Conservation (phyloP, 2,888 invertebrate genomes). For the Ophion obscuratus region DNA sequence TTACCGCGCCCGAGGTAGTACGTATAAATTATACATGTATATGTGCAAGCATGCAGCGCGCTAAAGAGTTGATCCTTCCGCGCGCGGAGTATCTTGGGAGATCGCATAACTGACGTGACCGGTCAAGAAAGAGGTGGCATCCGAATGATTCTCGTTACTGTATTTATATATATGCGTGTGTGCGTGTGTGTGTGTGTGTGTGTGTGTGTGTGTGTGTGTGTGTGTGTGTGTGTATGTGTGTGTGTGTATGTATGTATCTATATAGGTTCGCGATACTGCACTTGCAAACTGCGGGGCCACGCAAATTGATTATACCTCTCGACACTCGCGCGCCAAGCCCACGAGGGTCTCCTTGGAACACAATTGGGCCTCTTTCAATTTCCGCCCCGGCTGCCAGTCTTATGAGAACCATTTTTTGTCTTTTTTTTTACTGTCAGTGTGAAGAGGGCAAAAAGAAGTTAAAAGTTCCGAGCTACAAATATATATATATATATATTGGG, state of each 20-base stretch:
- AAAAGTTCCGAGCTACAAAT: background rate
- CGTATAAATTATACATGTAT: constrained; percentile 12
- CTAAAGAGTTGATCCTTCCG: constrained; percentile 47
- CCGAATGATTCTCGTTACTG: constrained; percentile 60
- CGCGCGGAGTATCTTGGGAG: constrained; percentile 44
- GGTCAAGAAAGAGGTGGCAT: constrained; percentile 54
- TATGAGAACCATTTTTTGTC: constrained; percentile 8
- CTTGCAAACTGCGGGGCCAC: constrained; percentile 36
- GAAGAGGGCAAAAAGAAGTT: background rate
- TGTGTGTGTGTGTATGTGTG: background rate
- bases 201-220: background rate
- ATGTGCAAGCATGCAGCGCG: constrained; percentile 14
- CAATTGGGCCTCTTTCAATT: constrained; percentile 42
- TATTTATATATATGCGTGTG: background rate
- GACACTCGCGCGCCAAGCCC: constrained; percentile 2
- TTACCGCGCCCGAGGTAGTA: constrained; percentile 50
- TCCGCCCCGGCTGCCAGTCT: constrained; percentile 17
- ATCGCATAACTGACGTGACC: constrained; percentile 65
- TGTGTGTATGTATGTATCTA: background rate
- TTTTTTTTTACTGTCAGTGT: background rate
- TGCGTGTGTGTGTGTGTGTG: background rate
- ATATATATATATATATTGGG: no score
- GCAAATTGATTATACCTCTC: constrained; percentile 64
- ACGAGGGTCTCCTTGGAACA: constrained; percentile 1
- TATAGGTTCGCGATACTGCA: constrained; percentile 42